Evolutionary conservation across 2,113 vertebrate genomes (phyloP).

Genomic region (Caranx melampygus): DNA sequence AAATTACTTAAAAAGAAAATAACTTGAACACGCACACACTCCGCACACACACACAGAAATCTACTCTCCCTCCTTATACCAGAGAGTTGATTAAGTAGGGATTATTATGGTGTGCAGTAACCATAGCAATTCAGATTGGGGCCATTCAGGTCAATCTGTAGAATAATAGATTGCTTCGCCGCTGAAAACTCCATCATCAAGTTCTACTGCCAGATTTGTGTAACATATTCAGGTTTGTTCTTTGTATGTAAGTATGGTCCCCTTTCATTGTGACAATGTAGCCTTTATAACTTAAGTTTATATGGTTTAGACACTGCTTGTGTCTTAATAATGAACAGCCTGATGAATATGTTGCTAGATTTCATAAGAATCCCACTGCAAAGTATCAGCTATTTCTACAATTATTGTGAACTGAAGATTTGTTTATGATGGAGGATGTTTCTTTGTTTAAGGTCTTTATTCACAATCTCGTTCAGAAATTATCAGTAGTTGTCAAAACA

Average conservation of each 20-base stretch:
- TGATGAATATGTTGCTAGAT: background rate
- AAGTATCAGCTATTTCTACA: background rate
- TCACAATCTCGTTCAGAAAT: background rate
- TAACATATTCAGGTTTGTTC: background rate
- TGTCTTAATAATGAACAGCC: background rate
- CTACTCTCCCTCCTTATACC: slow-evolving; percentile 18
- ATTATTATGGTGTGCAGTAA: slow-evolving; percentile 61
- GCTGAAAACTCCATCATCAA: slow-evolving; percentile 11
- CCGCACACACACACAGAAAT: background rate
- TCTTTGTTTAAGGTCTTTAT: background rate
- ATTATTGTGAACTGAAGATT: background rate
- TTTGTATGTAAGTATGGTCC: background rate
- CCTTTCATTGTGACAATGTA: background rate
- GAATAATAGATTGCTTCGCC: slow-evolving; percentile 34
- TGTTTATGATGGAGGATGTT: background rate
- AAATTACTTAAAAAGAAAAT: slow-evolving; percentile 28
- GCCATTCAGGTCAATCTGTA: slow-evolving; percentile 40
- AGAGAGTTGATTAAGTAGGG: slow-evolving; percentile 50
- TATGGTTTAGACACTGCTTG: background rate
- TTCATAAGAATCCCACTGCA: background rate
- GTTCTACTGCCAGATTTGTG: background rate
- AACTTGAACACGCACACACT: background rate
- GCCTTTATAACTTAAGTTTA: background rate
- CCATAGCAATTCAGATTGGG: slow-evolving; percentile 52
- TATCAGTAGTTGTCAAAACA: background rate